These are phyloP conservation scores for Plebejus melissa DNA, from an alignment of 2,888 invertebrate species.

Conservation along the genomic window DNA sequence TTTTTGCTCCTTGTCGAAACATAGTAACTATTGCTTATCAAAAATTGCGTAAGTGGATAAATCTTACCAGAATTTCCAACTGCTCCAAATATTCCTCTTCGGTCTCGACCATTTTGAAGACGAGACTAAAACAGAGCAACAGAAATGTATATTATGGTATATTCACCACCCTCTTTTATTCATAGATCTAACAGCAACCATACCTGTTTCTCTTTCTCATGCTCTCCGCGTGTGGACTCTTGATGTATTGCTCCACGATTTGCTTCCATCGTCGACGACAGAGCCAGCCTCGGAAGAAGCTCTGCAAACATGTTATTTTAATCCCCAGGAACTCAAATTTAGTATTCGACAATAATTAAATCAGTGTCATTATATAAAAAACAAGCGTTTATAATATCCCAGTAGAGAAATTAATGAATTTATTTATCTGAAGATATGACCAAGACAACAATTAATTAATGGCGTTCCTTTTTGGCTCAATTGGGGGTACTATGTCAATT, in stretches of 20 bases:
- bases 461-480: too few species aligned
- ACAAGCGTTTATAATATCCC: too few species aligned
- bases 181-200: neutral
- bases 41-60: too few species aligned
- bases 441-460: too few species aligned
- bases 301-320: conserved; percentile 71
- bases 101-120: conserved; percentile 94
- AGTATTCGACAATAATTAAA: neutral
- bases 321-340: neutral
- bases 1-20: too few species aligned
- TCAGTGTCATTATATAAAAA: too few species aligned
- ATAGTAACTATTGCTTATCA: too few species aligned
- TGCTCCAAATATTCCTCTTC: conserved; percentile 96
- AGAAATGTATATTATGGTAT: neutral
- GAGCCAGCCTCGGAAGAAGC: conserved; percentile 96
- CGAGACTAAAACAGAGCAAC: conserved; percentile 78
- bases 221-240: conserved; percentile 95
- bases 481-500: too few species aligned
- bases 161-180: neutral
- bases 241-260: conserved; percentile 96
- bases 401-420: too few species aligned
- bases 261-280: conserved; percentile 96
- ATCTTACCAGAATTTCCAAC: conserved; percentile 83
- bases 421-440: too few species aligned
- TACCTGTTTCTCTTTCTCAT: conserved; percentile 95